Percentiles rank a stretch among this genome's conserved stretches.
These are phyloP conservation scores for Ligdia adustata DNA, from an alignment of 2,888 invertebrate genomes.

Conservation along the genomic window DNA sequence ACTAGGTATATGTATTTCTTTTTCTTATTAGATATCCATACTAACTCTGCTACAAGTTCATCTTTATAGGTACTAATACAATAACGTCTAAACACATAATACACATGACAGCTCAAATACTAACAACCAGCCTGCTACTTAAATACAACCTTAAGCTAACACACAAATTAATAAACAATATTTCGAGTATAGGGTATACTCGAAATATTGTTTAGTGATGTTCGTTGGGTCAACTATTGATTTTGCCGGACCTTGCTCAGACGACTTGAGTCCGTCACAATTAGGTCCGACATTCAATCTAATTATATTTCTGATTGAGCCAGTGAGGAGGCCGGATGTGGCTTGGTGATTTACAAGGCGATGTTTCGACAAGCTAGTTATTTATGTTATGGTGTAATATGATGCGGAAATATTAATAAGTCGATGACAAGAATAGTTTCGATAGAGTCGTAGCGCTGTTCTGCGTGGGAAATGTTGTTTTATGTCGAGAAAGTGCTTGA, in stretches of 20 bases:
- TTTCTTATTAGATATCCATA: too few species aligned
- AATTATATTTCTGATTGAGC: constrained; percentile 81
- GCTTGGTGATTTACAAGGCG: constrained; percentile 44
- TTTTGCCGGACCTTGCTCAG: constrained; percentile 66
- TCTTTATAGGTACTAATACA: too few species aligned
- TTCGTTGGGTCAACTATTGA: constrained; percentile 56
- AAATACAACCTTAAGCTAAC: constrained; percentile 20
- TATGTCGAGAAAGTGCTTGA: neutral
- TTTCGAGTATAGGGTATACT: constrained; percentile 46
- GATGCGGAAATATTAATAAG: constrained; percentile 10
- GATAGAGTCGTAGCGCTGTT: constrained; percentile 7
- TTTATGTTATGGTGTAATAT: constrained; percentile 16
- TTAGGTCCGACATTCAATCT: constrained; percentile 77
- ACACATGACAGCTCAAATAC: neutral
- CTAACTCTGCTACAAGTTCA: too few species aligned
- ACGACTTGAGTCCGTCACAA: constrained; percentile 80
- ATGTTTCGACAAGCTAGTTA: constrained; percentile 27
- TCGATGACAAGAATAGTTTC: constrained; percentile 8
- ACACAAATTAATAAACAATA: constrained; percentile 47
- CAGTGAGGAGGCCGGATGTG: constrained; percentile 45
- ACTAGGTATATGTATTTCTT: too few species aligned
- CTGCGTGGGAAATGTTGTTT: constrained; percentile 4
- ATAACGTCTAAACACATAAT: neutral
- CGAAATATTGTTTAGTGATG: constrained; percentile 46
- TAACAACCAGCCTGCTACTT: constrained; percentile 6